phyloP scores from a whole-genome alignment of 2,888 invertebrate genomes.

The Folsomia candida region DNA sequence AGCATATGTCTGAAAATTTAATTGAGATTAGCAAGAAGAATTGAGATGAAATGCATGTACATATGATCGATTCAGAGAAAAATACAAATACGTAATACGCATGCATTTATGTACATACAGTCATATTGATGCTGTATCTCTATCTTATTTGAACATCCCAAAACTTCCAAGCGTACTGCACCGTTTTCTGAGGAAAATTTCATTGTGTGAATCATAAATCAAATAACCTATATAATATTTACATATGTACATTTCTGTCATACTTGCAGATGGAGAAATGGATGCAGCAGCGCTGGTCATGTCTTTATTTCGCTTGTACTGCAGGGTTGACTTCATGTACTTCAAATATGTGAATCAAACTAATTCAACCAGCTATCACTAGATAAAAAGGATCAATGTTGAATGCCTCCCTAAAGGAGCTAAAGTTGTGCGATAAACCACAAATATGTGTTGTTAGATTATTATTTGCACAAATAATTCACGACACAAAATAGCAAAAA shows the following conservation, averaged over 20 bases:
- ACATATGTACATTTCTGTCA: neutral
- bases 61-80: too few species aligned
- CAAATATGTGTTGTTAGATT: too few species aligned
- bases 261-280: neutral
- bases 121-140: constrained; percentile 37
- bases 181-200: neutral
- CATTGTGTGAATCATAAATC: neutral
- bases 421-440: too few species aligned
- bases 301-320: neutral
- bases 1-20: constrained; percentile 32
- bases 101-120: too few species aligned
- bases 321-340: neutral
- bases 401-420: too few species aligned
- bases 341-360: neutral
- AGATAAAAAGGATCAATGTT: neutral
- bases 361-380: neutral
- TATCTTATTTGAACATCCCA: constrained; percentile 10
- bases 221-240: neutral
- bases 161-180: constrained; percentile 5
- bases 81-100: too few species aligned
- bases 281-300: neutral
- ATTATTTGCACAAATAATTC: too few species aligned
- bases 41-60: neutral
- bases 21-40: too few species aligned
- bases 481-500: too few species aligned